Conservation (phyloP, 53 echinoderm and acorn worm genomes). For the Echinarachnius parma region DNA sequence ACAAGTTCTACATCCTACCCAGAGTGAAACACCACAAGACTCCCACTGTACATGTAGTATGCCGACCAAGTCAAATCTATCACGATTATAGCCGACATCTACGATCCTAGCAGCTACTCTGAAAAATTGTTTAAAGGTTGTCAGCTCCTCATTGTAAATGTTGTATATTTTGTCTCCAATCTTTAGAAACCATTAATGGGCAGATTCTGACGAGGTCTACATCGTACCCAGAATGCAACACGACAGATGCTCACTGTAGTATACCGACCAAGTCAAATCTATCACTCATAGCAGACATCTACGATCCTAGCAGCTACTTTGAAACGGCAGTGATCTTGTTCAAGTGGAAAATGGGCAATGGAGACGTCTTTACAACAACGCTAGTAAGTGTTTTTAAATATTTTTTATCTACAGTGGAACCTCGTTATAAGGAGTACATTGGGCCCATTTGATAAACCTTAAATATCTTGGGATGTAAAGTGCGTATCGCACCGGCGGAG, state of each 20-base stretch:
- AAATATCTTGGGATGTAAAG: too few species aligned
- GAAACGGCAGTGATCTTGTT: background rate
- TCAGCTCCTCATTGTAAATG: too few species aligned
- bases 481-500: too few species aligned
- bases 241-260: constrained; percentile 2
- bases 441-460: too few species aligned
- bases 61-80: constrained; percentile 17
- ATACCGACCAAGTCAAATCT: constrained; percentile 23
- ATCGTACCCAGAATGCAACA: constrained; percentile 30
- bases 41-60: constrained; percentile 14
- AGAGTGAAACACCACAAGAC: constrained; percentile 14
- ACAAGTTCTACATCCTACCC: constrained; percentile 7
- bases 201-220: background rate
- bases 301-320: constrained; percentile 23
- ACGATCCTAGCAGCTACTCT: too few species aligned
- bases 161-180: background rate
- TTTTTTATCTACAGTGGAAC: too few species aligned
- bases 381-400: background rate
- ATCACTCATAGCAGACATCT: background rate
- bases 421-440: too few species aligned
- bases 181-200: constrained; percentile 30
- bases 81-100: constrained; percentile 1
- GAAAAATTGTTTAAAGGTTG: too few species aligned
- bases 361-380: background rate
- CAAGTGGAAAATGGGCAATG: constrained; percentile 24